Conservation (phyloP, 1,140 invertebrate species). For the Dolichoris vasculosae region DNA sequence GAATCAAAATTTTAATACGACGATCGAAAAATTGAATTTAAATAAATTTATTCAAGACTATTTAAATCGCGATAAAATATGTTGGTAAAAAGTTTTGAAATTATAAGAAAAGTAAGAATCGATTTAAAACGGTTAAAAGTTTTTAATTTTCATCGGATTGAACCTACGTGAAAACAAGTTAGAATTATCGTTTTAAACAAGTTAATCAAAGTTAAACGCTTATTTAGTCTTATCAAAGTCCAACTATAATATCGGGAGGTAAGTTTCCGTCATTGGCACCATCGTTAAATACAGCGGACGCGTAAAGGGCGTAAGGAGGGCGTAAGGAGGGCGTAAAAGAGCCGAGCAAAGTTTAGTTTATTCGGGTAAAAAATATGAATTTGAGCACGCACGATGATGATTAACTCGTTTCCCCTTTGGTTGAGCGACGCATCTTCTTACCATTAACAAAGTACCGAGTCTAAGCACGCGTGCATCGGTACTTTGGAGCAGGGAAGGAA, state of each 20-base stretch:
- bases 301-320: background rate
- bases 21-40: too few relatives aligned
- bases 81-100: too few relatives aligned
- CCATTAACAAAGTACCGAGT: background rate
- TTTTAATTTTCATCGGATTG: background rate
- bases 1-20: too few relatives aligned
- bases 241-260: background rate
- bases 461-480: background rate
- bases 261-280: background rate
- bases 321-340: background rate
- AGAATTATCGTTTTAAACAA: background rate
- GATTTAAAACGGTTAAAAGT: too few relatives aligned
- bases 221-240: background rate
- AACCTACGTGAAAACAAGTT: background rate
- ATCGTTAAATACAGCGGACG: background rate
- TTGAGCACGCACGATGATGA: background rate
- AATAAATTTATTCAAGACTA: too few relatives aligned
- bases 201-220: background rate
- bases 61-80: too few relatives aligned
- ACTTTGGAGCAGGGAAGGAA: slow-evolving; percentile 6
- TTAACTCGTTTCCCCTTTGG: background rate
- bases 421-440: background rate
- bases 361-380: background rate
- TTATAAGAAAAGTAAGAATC: too few relatives aligned
- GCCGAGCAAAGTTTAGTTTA: background rate